Evolutionary conservation across 2,888 invertebrate species (phyloP).

Genomic region (Phymatocera aterrima): DNA sequence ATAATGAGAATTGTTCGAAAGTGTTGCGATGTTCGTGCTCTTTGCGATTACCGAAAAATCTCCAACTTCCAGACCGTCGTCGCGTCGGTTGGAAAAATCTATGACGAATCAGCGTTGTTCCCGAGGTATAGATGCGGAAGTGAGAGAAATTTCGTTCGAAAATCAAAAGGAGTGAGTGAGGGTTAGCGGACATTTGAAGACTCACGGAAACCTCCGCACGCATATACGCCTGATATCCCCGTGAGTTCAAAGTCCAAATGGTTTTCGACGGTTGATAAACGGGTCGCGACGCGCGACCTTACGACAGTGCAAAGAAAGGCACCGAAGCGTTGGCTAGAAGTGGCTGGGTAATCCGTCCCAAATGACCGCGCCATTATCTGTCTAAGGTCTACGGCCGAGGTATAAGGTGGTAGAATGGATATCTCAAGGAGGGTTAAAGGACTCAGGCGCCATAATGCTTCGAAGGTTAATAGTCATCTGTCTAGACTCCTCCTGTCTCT

Average conservation of each 20-base stretch:
- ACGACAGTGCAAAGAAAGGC: background rate
- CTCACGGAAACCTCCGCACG: too few relatives aligned
- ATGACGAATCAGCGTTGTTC: too few relatives aligned
- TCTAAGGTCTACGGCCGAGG: background rate
- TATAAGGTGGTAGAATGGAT: background rate
- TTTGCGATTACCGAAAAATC: too few relatives aligned
- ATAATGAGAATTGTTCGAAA: too few relatives aligned
- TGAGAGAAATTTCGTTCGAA: too few relatives aligned
- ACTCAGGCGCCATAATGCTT: slow-evolving; percentile 9
- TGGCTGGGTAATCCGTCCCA: background rate
- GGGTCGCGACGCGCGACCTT: background rate
- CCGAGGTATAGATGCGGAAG: too few relatives aligned
- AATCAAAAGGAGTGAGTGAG: too few relatives aligned
- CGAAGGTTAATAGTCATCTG: background rate
- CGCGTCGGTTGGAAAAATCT: too few relatives aligned
- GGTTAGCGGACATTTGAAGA: too few relatives aligned
- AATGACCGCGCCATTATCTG: slow-evolving; percentile 11
- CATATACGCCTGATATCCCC: too few relatives aligned
- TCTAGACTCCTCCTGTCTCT: background rate
- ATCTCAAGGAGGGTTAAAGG: background rate
- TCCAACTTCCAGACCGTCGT: too few relatives aligned
- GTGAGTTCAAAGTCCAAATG: background rate
- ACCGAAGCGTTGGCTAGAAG: background rate
- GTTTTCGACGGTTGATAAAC: background rate
- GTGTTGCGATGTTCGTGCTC: too few relatives aligned